phyloP scores from a whole-genome alignment of 1,140 invertebrate genomes.

The Scaptomyza hsui region DNA sequence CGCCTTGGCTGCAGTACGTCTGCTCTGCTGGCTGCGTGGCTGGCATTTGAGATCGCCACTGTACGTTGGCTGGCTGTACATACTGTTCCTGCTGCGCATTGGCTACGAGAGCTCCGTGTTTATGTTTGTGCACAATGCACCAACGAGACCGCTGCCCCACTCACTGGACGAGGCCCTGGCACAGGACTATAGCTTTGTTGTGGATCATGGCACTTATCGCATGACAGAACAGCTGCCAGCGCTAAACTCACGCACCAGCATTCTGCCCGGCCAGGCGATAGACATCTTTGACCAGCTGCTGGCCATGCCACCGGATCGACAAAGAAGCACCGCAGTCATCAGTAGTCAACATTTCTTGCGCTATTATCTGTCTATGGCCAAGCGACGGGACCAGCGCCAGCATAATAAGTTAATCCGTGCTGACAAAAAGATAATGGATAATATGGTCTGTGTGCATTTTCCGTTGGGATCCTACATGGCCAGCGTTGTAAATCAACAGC shows the following conservation, averaged over 20 bases:
- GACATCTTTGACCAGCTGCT: conserved; percentile 55
- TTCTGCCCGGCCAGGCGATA: conserved; percentile 42
- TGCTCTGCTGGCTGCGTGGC: conserved; percentile 6
- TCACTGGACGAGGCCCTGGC: conserved; percentile 36
- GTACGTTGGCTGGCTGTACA: conserved; percentile 27
- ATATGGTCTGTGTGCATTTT: conserved; percentile 62
- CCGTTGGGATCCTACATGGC: conserved; percentile 55
- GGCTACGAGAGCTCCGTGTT: conserved; percentile 63
- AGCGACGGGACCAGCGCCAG: too few relatives aligned
- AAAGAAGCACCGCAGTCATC: conserved; percentile 10
- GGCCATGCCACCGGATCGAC: background rate
- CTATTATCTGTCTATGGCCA: conserved; percentile 28
- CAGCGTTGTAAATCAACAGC: conserved; percentile 7
- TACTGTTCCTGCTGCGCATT: conserved; percentile 42
- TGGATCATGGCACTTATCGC: conserved; percentile 58
- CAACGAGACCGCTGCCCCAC: conserved; percentile 49
- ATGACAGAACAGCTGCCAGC: conserved; percentile 41
- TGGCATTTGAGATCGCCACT: background rate
- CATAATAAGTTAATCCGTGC: too few relatives aligned
- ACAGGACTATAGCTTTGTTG: conserved; percentile 38
- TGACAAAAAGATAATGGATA: conserved; percentile 51
- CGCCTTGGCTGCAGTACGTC: background rate
- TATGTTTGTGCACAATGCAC: conserved; percentile 60
- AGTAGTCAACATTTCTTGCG: conserved; percentile 47
- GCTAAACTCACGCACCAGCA: background rate